A percentile compares a stretch with the other conserved stretches of the same genome.
Conservation (phyloP, 2,113 vertebrate genomes). For the Rhea americana region DNA sequence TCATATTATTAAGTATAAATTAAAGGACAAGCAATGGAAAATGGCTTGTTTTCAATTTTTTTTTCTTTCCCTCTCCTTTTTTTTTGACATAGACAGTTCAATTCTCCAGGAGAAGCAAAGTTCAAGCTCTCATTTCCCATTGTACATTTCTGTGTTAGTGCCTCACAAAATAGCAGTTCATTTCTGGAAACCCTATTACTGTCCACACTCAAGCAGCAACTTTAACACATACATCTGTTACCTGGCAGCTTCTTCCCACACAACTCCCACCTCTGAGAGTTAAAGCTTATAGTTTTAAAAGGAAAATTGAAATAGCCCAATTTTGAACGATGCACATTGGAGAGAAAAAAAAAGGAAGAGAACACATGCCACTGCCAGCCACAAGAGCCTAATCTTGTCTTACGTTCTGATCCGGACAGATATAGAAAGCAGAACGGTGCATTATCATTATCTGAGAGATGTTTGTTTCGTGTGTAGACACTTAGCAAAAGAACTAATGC, state of each 20-base stretch:
- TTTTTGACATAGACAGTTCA: slow-evolving; percentile 39
- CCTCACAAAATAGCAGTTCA: slow-evolving; percentile 70
- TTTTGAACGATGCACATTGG: slow-evolving; percentile 31
- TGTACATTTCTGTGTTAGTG: slow-evolving; percentile 64
- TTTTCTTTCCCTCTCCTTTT: neutral
- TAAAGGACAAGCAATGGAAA: slow-evolving; percentile 51
- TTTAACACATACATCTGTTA: slow-evolving; percentile 62
- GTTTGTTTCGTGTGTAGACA: slow-evolving; percentile 62
- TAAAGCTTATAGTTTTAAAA: slow-evolving; percentile 63
- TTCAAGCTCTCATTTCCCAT: slow-evolving; percentile 70
- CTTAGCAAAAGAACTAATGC: slow-evolving; percentile 39
- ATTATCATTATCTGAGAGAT: slow-evolving; percentile 52
- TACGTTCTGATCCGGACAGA: neutral
- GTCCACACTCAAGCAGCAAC: slow-evolving; percentile 68
- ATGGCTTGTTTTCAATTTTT: slow-evolving; percentile 37
- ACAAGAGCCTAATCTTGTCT: neutral
- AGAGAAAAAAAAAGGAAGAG: neutral
- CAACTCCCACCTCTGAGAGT: slow-evolving; percentile 58
- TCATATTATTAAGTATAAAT: slow-evolving; percentile 28
- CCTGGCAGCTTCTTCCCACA: slow-evolving; percentile 58
- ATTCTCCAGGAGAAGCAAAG: slow-evolving; percentile 58
- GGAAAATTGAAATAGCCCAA: slow-evolving; percentile 67
- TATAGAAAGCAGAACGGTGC: slow-evolving; percentile 13
- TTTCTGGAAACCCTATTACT: slow-evolving; percentile 75
- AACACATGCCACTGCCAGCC: neutral